Base-by-base conservation (phyloP, 2,113 vertebrate genomes). In the Anhinga rufa region DNA sequence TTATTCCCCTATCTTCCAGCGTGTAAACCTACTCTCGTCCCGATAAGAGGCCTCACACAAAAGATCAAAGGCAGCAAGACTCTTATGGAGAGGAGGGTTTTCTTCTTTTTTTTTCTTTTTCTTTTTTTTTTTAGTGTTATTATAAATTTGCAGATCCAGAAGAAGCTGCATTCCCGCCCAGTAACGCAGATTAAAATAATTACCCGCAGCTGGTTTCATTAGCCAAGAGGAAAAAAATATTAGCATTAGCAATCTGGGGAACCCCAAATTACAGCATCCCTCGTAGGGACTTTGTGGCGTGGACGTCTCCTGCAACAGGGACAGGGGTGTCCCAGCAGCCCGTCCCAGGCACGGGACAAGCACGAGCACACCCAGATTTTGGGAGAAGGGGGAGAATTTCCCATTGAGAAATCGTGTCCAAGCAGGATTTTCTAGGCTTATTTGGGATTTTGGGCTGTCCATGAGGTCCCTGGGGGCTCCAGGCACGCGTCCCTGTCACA, bases 51-150 rank as follows among this genome's bases (percentile, higher is more conserved):
- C 91, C 88, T 87, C 72, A 54, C 95, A 97, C 96, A 96, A 97
- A 97, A 96, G 96, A 97, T 97, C 96, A 97, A 97, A 97, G 91
- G 29, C 92, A 96, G 87, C 48, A 75, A 94, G 85, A 28, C 93
- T 97, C 89, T 95, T 89, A 58, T 1, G 2, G 81, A 88, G 60
- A 85, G 88, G 18, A 82, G 60, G 66, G 60, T 6, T 72, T 79
- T 77, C 75, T 83, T 28, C 38, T 76, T 32, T 68, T 51, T 68
- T 20, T 40, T 58, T 32, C 58, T 46, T 68, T 20, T n/a, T 40
- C 17, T 12, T 49, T 34, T 76, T 15, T 71, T 76, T 68, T 51
- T 55, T 34, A 12, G 21, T 14, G 19, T 78, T 93, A 10, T 81
- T 95, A 57, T n/a, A 40, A 86, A 92, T 95, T 32, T 70, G 57